A percentile compares a stretch with the other conserved stretches of the same genome.
Conservation (phyloP, 2,113 vertebrate genomes). For the Perognathus longimembris region DNA sequence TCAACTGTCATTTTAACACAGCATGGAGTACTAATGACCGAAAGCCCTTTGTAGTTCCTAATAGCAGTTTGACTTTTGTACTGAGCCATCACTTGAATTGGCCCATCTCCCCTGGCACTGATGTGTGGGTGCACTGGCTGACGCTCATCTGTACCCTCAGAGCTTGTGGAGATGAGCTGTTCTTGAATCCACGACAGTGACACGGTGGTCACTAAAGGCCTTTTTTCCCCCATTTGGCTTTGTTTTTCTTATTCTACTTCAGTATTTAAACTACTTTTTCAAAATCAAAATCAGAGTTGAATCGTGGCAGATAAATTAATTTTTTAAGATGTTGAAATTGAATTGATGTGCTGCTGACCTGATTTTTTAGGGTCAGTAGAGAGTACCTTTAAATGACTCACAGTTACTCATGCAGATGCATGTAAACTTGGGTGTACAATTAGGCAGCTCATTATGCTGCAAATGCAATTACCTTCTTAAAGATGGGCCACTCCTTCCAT, state of each 20-base stretch:
- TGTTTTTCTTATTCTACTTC: conserved; percentile 17
- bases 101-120: background rate
- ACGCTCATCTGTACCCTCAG: background rate
- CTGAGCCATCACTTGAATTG: background rate
- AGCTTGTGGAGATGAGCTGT: background rate
- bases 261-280: background rate
- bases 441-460: conserved; percentile 84
- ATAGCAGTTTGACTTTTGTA: background rate
- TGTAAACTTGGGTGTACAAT: conserved; percentile 80
- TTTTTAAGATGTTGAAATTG: conserved; percentile 73
- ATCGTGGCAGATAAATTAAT: conserved; percentile 41
- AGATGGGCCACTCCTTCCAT: conserved; percentile 72
- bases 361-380: conserved; percentile 77
- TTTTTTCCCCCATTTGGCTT: background rate
- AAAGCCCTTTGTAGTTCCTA: background rate
- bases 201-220: background rate
- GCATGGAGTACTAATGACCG: background rate
- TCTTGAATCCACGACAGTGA: background rate
- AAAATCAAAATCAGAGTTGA: background rate
- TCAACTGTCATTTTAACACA: conserved; percentile 8
- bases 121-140: rapidly evolving
- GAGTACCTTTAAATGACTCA: conserved; percentile 76
- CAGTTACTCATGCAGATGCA: conserved; percentile 78
- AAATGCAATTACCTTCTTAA: conserved; percentile 75
- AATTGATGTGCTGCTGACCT: conserved; percentile 65